Conservation (phyloP, 2,113 vertebrate genomes). For the Plestiodon gilberti region DNA sequence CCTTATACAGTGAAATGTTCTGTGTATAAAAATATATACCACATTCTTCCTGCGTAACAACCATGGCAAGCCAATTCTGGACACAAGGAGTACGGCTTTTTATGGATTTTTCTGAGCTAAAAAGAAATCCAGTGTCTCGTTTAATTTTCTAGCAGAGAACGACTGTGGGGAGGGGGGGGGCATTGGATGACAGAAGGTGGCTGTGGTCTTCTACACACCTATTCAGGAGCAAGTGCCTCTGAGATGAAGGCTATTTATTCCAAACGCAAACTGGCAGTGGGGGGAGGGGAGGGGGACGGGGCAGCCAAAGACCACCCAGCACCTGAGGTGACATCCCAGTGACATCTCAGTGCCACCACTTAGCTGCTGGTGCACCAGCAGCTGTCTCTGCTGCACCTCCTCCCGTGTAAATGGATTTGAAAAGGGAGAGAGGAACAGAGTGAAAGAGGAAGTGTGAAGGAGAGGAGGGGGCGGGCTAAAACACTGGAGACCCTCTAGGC, state of each 20-base stretch:
- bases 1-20: constrained; percentile 53
- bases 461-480: no score
- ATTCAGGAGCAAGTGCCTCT: not conserved
- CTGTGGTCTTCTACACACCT: not conserved
- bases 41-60: constrained; percentile 59
- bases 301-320: no score
- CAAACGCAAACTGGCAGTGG: not conserved
- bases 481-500: no score
- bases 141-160: not conserved
- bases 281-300: not conserved
- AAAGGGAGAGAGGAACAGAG: no score
- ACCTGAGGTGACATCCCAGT: no score
- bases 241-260: not conserved
- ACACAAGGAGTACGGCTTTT: constrained; percentile 6
- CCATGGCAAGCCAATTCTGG: constrained; percentile 49
- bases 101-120: constrained; percentile 24
- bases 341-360: no score
- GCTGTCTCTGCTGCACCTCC: no score
- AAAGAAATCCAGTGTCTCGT: not conserved
- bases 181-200: not conserved
- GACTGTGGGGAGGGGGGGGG: constrained; percentile 11
- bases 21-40: constrained; percentile 75
- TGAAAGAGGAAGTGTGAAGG: no score
- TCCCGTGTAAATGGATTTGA: no score
- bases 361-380: no score